phyloP scores from a whole-genome alignment of 2,797 vertebrate species.

The Florisuga fusca region DNA sequence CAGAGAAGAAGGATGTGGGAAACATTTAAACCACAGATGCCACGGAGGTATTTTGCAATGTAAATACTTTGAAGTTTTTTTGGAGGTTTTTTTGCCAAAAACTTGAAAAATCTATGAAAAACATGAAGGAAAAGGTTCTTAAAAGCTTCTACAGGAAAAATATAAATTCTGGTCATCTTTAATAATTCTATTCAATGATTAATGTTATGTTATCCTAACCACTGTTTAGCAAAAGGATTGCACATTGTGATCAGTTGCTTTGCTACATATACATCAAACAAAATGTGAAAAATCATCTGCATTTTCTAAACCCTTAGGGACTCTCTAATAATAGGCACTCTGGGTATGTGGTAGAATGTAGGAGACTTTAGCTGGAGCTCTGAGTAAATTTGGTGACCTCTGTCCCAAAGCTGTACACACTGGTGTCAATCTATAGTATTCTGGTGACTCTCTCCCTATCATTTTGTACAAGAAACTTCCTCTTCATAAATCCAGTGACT shows the following conservation, averaged over 20 bases:
- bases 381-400: not conserved
- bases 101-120: not conserved
- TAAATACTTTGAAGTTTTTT: not conserved
- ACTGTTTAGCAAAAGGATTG: slow-evolving; percentile 40
- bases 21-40: not conserved
- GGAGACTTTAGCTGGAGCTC: not conserved
- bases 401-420: not conserved
- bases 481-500: not conserved
- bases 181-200: slow-evolving; percentile 12
- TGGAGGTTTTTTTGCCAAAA: not conserved
- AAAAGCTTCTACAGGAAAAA: not conserved
- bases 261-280: not conserved
- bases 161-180: slow-evolving; percentile 10
- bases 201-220: slow-evolving; percentile 32
- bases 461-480: not conserved
- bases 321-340: not conserved
- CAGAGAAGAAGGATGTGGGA: not conserved
- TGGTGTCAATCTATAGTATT: not conserved
- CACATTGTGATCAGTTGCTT: not conserved
- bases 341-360: not conserved
- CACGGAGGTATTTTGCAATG: not conserved
- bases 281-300: not conserved
- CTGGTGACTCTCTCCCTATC: not conserved
- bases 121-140: not conserved
- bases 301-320: not conserved